Evolutionary conservation across 2,113 vertebrate genomes (phyloP).

Genomic region (Hippocampus zosterae): DNA sequence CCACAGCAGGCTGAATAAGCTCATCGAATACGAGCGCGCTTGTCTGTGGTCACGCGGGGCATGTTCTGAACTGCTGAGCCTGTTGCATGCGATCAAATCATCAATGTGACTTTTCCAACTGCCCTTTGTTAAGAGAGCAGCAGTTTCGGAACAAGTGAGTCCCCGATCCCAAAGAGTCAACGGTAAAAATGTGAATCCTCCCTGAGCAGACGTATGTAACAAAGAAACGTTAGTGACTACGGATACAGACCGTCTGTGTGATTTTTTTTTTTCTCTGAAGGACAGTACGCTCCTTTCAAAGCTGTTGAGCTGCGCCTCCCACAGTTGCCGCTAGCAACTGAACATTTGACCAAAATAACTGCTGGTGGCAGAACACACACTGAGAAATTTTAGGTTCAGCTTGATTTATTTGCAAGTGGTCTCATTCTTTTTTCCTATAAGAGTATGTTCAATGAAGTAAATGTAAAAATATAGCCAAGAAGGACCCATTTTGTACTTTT

Average conservation of each 20-base stretch:
- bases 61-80: not conserved
- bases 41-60: slow-evolving; percentile 8
- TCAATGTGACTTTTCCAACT: not conserved
- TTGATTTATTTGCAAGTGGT: not conserved
- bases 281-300: not conserved
- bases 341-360: not conserved
- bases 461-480: no score
- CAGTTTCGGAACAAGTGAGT: not conserved
- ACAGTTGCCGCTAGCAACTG: slow-evolving; percentile 1
- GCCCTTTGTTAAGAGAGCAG: not conserved
- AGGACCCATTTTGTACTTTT: no score
- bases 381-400: not conserved
- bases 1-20: slow-evolving; percentile 21
- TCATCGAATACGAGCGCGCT: slow-evolving; percentile 29
- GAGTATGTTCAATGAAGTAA: no score
- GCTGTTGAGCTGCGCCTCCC: not conserved
- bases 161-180: not conserved
- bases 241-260: not conserved
- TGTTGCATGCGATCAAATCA: not conserved
- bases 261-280: not conserved
- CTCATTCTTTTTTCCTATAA: no score
- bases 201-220: not conserved
- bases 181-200: not conserved
- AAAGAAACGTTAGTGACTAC: not conserved
- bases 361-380: not conserved